Evolutionary conservation across 2,888 invertebrate genomes (phyloP), one percentile per base, ranked within the genome.

Genomic region (Seladonia tumulorum): DNA sequence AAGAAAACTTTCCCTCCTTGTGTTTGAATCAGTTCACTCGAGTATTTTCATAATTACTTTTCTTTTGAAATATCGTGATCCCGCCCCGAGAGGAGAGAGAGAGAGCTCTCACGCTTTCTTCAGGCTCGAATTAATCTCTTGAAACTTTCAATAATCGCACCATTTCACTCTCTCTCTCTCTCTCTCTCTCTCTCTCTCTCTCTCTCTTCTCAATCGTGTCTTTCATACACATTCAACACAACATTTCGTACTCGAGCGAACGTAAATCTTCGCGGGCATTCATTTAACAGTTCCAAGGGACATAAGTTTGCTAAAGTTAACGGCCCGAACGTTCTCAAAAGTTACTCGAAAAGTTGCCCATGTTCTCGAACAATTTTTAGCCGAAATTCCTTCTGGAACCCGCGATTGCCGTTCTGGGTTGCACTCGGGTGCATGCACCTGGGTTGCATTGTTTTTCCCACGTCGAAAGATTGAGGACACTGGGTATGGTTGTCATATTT

Each of bases 21-120:
- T 22, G 60, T 18, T 29, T 63, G 29, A 76, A 60, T 22, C 7
- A 63, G 29, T 76, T 63, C 22, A 29, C 22, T 29, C 42, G 45
- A 42, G 45, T 63, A 76, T 76, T 76, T 60, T 60, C 63, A 76
- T 29, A 76, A 63, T 63, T 63, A 76, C 57, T 76, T 63, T 63
- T 63, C 22, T 22, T 7, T 63, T 14, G 60, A 29, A 29, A 63
- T 45, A 63, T 63, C 16, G 22, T 18, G 76, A 39, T 7, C 18
- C 8, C 22, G 29, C 22, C 22, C 2, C 63, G 29, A 10, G 3
- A 1, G 35, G 18, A 18, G 66, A 14, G 47, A 2, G 22, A 7
- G 39, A 16, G 7, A 4, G 14, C n/a, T 39, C n/a, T 57, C 5
- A 25, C 29, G 25, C 29, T 63, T 63, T 3, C 35, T 35, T 1